Evolutionary conservation across 2,888 invertebrate species (phyloP).

Genomic region (Erebia aethiops): DNA sequence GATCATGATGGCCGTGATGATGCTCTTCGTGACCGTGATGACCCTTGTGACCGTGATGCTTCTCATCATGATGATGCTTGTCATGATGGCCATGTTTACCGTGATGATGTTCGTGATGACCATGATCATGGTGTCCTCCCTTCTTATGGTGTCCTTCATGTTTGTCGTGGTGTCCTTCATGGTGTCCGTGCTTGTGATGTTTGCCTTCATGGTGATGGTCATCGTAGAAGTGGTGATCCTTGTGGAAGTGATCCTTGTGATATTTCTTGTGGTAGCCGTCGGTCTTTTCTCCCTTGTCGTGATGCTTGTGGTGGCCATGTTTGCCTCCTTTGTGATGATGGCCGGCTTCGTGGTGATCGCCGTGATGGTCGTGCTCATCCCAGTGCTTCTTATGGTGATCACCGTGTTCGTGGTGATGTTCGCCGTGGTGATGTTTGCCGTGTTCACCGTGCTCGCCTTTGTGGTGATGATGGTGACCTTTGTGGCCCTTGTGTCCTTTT

Average conservation of each 20-base stretch:
- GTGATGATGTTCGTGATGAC: slow-evolving; percentile 76
- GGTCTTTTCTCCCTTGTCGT: slow-evolving; percentile 73
- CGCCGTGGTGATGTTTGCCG: slow-evolving; percentile 72
- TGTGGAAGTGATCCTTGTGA: slow-evolving; percentile 76
- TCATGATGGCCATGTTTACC: slow-evolving; percentile 76
- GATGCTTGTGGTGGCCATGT: slow-evolving; percentile 73
- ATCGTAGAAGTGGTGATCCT: slow-evolving; percentile 79
- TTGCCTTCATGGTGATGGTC: slow-evolving; percentile 76
- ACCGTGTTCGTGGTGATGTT: slow-evolving; percentile 72
- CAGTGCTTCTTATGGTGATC: slow-evolving; percentile 74
- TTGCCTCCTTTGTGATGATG: slow-evolving; percentile 77
- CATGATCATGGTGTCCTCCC: slow-evolving; percentile 72
- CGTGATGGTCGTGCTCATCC: slow-evolving; percentile 73
- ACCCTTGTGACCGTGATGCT: slow-evolving; percentile 77
- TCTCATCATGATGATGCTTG: slow-evolving; percentile 73
- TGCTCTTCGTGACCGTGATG: slow-evolving; percentile 78
- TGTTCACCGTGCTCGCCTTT: slow-evolving; percentile 74
- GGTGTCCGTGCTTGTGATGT: slow-evolving; percentile 75
- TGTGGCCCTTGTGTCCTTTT: slow-evolving; percentile 74
- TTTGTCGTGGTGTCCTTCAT: slow-evolving; percentile 73
- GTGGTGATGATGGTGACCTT: slow-evolving; percentile 77
- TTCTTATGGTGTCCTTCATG: slow-evolving; percentile 76
- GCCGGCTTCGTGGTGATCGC: slow-evolving; percentile 73
- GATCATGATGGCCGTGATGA: slow-evolving; percentile 75
- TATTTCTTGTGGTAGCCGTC: slow-evolving; percentile 78